phyloP scores from a whole-genome alignment of 2,888 invertebrate genomes.

The Melanotus villosus region DNA sequence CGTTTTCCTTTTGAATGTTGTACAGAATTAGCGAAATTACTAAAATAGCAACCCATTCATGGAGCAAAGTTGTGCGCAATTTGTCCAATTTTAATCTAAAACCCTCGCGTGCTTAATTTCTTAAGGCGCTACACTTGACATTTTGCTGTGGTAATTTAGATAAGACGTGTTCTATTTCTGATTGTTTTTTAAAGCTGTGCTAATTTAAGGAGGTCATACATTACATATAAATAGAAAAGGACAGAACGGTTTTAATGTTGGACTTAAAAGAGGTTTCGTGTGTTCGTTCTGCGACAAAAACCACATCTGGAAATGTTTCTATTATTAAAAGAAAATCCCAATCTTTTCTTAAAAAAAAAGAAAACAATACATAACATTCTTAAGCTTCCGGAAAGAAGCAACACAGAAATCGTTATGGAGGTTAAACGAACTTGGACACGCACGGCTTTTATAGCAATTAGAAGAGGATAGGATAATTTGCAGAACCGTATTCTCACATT shows the following conservation, averaged over 20 bases:
- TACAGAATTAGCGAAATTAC: not conserved
- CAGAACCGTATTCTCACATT: not conserved
- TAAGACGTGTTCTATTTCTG: not conserved
- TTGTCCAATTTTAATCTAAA: not conserved
- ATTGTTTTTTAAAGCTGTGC: too few relatives aligned
- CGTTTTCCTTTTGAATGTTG: not conserved
- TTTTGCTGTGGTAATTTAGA: not conserved
- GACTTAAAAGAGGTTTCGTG: too few relatives aligned
- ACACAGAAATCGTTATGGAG: not conserved
- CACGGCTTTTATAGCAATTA: slow-evolving; percentile 20
- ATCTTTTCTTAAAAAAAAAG: slow-evolving; percentile 4
- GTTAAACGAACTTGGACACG: slow-evolving; percentile 10
- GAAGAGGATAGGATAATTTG: not conserved
- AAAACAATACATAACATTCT: not conserved
- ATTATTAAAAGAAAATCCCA: too few relatives aligned
- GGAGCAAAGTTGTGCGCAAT: not conserved
- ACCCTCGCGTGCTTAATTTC: not conserved
- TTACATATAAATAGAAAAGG: too few relatives aligned
- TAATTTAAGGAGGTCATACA: too few relatives aligned
- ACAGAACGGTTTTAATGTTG: too few relatives aligned
- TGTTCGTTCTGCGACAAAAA: too few relatives aligned
- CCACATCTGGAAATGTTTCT: too few relatives aligned
- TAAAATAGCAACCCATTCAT: not conserved
- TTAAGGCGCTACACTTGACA: not conserved
- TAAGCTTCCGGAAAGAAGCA: slow-evolving; percentile 13